These are phyloP conservation scores for Tupaia tana DNA, from an alignment of 2,113 vertebrate species.

Conservation along the genomic window DNA sequence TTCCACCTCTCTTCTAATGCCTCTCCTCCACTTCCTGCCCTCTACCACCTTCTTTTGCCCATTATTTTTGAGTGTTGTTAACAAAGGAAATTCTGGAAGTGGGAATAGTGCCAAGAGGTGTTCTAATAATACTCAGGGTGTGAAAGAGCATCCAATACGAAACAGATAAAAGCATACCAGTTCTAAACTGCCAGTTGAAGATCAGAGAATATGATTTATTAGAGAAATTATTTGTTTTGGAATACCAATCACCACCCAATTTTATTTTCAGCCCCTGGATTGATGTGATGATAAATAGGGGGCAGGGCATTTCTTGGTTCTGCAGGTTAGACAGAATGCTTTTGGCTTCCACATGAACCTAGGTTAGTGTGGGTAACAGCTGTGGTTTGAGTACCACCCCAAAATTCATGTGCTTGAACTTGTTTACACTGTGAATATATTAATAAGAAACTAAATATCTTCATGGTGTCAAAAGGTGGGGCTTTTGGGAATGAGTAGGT, in stretches of 20 bases:
- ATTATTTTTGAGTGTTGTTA: neutral
- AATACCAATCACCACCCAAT: neutral
- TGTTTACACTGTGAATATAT: no score
- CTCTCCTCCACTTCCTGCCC: neutral
- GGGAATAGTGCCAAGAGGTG: neutral
- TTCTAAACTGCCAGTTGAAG: neutral
- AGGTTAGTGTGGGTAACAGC: neutral
- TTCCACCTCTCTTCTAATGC: neutral
- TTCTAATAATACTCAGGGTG: neutral
- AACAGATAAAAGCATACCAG: neutral
- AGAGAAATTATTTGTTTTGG: neutral
- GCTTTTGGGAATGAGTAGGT: no score
- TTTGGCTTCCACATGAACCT: neutral
- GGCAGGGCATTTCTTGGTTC: neutral
- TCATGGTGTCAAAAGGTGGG: no score
- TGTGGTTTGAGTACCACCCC: no score
- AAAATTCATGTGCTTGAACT: no score
- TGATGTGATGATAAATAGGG: neutral
- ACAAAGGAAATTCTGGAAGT: neutral
- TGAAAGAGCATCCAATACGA: neutral
- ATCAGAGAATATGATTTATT: neutral
- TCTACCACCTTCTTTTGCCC: neutral
- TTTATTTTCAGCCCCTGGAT: neutral
- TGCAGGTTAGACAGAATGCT: neutral
- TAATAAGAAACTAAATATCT: no score